Evolutionary conservation across 2,113 vertebrate genomes (phyloP).

Genomic region (Sorex fumeus): DNA sequence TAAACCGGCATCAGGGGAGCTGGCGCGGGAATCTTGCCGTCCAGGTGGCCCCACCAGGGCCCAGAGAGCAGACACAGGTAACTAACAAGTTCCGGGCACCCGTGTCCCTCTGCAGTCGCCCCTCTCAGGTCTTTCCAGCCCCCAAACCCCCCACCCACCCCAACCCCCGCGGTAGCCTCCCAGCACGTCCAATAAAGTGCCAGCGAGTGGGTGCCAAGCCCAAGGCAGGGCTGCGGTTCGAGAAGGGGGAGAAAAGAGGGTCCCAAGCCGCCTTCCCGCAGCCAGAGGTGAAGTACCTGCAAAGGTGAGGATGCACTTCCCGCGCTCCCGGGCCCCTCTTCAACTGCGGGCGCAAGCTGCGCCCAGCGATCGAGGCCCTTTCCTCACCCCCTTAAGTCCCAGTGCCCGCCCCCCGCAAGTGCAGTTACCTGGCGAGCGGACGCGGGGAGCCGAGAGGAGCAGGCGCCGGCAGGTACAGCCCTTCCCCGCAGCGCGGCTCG

Average conservation of each 20-base stretch:
- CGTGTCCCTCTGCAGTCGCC: background rate
- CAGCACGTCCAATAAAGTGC: background rate
- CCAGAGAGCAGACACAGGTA: background rate
- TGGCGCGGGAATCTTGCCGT: background rate
- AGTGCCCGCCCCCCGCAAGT: rapidly evolving
- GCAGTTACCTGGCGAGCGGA: slow-evolving; percentile 39
- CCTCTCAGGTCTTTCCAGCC: background rate
- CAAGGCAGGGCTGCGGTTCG: rapidly evolving
- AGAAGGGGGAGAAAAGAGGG: background rate
- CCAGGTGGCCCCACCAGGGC: background rate
- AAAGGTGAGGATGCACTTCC: slow-evolving; percentile 20
- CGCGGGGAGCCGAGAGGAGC: background rate
- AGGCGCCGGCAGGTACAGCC: background rate
- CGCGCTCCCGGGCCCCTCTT: background rate
- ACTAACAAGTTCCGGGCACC: background rate
- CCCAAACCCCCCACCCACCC: no score
- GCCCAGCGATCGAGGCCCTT: background rate
- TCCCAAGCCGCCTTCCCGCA: background rate
- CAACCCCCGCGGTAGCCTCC: rapidly evolving
- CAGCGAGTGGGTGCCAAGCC: background rate
- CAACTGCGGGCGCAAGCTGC: background rate
- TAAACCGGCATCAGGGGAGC: background rate
- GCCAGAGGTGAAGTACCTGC: background rate
- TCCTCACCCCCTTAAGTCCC: background rate
- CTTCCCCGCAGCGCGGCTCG: background rate